phyloP scores from a whole-genome alignment of 2,113 vertebrate species.

The Ictalurus furcatus region DNA sequence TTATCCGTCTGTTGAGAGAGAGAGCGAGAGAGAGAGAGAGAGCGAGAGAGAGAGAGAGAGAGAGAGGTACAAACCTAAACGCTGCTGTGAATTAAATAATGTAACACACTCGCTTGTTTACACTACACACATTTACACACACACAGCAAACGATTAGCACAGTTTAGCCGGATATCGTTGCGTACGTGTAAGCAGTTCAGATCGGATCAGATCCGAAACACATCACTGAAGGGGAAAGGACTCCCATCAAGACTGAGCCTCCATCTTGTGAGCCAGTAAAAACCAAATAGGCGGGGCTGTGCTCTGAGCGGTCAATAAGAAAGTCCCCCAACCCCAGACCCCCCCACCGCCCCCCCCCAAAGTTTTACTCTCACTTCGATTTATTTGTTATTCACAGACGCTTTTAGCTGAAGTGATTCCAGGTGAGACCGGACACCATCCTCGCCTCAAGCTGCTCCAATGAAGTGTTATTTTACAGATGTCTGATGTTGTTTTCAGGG shows the following conservation, averaged over 20 bases:
- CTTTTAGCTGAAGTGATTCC: background rate
- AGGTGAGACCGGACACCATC: background rate
- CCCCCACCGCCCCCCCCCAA: background rate
- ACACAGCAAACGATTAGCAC: background rate
- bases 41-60: background rate
- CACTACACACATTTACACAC: conserved; percentile 4
- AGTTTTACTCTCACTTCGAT: background rate
- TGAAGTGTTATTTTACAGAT: background rate
- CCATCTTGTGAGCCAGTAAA: background rate
- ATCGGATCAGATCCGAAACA: background rate
- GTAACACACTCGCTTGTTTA: conserved; percentile 35
- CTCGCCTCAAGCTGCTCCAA: background rate
- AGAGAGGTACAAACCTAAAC: background rate
- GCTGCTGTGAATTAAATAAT: conserved; percentile 48
- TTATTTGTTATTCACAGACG: background rate
- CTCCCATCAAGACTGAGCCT: no score
- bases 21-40: background rate
- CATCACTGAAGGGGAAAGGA: no score
- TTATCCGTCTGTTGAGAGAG: conserved; percentile 36
- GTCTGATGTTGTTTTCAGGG: background rate
- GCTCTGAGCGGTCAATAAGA: no score
- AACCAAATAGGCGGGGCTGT: background rate
- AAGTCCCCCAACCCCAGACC: no score
- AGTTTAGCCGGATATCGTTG: background rate
- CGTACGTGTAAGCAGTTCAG: background rate